Conservation (phyloP, 2,113 vertebrate genomes). For the Crotalus tigris region DNA sequence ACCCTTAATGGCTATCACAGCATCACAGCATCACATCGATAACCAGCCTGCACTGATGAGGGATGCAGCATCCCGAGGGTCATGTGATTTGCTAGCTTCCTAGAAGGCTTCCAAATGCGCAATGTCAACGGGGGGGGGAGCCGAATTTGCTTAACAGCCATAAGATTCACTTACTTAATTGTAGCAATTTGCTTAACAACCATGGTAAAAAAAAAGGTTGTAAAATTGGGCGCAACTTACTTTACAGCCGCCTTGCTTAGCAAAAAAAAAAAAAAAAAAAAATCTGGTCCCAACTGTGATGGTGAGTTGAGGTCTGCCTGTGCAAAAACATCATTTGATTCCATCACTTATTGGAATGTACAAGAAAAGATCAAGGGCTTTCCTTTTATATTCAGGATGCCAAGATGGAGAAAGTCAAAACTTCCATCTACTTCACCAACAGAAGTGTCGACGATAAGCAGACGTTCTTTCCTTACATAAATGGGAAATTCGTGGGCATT, state of each 20-base stretch:
- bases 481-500: not conserved
- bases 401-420: not conserved
- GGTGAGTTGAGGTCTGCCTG: not conserved
- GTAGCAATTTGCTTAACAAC: not conserved
- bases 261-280: not conserved
- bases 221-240: not conserved
- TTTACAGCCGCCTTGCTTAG: not conserved
- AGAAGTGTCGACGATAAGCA: not conserved
- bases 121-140: not conserved
- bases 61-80: not conserved
- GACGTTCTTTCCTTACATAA: not conserved
- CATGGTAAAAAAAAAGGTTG: not conserved
- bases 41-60: not conserved
- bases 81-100: not conserved
- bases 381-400: not conserved
- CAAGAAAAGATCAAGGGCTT: not conserved
- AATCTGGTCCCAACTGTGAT: not conserved
- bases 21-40: not conserved
- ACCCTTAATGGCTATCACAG: not conserved
- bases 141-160: not conserved
- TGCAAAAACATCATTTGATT: not conserved
- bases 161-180: not conserved
- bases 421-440: not conserved
- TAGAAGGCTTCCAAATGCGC: not conserved
- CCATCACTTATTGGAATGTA: fast-evolving